Conservation (phyloP, 2,113 vertebrate genomes). For the Gadus macrocephalus region DNA sequence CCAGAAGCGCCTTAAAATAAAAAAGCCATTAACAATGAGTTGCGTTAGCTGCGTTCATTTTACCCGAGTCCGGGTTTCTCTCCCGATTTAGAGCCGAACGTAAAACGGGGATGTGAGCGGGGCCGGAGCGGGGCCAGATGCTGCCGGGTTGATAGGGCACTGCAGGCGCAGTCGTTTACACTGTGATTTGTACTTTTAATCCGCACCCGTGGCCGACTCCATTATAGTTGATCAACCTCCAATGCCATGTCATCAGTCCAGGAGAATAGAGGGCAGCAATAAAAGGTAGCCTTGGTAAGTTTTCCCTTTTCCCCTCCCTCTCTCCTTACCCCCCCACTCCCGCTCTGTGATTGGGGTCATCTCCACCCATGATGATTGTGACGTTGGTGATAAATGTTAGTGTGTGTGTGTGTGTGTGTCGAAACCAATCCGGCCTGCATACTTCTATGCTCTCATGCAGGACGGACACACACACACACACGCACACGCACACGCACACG, state of each 20-base stretch:
- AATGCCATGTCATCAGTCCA: constrained; percentile 45
- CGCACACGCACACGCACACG: too few species aligned
- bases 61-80: too few species aligned
- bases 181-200: constrained; percentile 61
- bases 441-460: neutral
- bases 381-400: constrained; percentile 49
- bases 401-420: constrained; percentile 23
- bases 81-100: constrained; percentile 6
- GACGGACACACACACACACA: too few species aligned
- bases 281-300: constrained; percentile 43
- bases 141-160: constrained; percentile 29
- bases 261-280: constrained; percentile 32
- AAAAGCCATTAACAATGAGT: too few species aligned
- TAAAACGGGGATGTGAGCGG: constrained; percentile 6
- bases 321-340: neutral
- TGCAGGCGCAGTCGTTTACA: constrained; percentile 32
- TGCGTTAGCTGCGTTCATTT: too few species aligned
- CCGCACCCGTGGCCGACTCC: constrained; percentile 41
- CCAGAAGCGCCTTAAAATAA: too few species aligned
- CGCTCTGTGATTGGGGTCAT: constrained; percentile 66
- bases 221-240: constrained; percentile 52
- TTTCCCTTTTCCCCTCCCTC: neutral
- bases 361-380: constrained; percentile 50
- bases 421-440: neutral
- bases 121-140: neutral